These are phyloP conservation scores for Monodelphis domestica DNA, from an alignment of 2,797 vertebrate species.

Conservation along the genomic window DNA sequence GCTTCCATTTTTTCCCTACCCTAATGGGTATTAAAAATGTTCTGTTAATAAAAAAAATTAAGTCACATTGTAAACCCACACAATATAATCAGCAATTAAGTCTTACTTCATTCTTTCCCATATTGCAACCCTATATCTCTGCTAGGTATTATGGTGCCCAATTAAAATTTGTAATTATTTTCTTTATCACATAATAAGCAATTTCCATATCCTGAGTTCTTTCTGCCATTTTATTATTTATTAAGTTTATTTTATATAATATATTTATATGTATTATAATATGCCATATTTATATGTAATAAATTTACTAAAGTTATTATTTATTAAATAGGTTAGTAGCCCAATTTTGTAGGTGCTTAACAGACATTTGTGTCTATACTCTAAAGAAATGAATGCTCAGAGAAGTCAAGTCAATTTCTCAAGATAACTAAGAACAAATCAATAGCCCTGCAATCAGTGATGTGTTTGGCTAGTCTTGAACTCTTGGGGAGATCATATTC, in stretches of 20 bases:
- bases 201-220: background rate
- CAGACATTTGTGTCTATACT: slow-evolving; percentile 34
- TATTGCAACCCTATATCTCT: slow-evolving; percentile 9
- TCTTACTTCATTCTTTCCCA: slow-evolving; percentile 22
- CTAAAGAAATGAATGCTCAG: background rate
- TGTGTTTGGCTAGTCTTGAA: slow-evolving; percentile 30
- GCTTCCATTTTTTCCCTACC: slow-evolving; percentile 45
- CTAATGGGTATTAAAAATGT: slow-evolving; percentile 22
- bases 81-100: slow-evolving; percentile 18
- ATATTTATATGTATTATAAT: too few relatives aligned
- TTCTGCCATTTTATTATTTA: slow-evolving; percentile 9
- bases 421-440: background rate
- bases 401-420: slow-evolving; percentile 39
- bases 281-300: too few relatives aligned
- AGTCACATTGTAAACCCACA: slow-evolving; percentile 46
- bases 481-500: background rate
- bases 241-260: slow-evolving; percentile 51
- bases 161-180: slow-evolving; percentile 37
- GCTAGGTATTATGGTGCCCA: background rate
- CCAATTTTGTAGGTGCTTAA: slow-evolving; percentile 36
- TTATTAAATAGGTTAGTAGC: slow-evolving; percentile 12
- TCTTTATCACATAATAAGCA: slow-evolving; percentile 29
- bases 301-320: slow-evolving; percentile 14
- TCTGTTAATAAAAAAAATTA: slow-evolving; percentile 43
- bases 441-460: background rate